Conservation (phyloP, 2,113 vertebrate genomes). For the Atlantisia rogersi region DNA sequence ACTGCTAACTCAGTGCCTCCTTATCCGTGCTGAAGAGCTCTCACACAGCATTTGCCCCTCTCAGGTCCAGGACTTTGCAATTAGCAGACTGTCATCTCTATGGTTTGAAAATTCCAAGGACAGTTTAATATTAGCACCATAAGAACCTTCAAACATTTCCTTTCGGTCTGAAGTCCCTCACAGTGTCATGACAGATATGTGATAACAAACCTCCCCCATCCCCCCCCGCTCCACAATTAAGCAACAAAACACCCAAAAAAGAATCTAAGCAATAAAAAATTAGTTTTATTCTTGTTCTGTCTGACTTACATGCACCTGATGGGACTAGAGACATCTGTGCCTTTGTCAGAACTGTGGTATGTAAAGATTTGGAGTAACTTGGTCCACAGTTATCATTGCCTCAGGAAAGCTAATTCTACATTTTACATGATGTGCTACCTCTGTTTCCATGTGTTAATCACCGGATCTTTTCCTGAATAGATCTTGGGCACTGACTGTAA, state of each 20-base stretch:
- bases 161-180: neutral
- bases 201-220: neutral
- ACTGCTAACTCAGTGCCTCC: neutral
- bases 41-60: neutral
- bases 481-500: neutral
- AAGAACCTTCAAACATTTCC: neutral
- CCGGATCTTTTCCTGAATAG: neutral
- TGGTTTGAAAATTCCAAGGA: neutral
- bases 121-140: conserved; percentile 1
- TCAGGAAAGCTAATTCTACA: neutral
- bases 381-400: neutral
- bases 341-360: neutral
- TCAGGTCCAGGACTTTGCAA: neutral
- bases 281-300: neutral
- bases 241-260: neutral
- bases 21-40: neutral
- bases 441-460: neutral
- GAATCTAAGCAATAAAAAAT: neutral
- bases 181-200: neutral
- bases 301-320: accelerated
- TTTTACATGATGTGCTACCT: neutral
- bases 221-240: accelerated
- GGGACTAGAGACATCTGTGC: neutral
- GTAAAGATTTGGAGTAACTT: neutral
- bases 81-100: neutral